These are phyloP conservation scores for Uropsilus gracilis DNA, from an alignment of 2,113 vertebrate species.

Conservation along the genomic window DNA sequence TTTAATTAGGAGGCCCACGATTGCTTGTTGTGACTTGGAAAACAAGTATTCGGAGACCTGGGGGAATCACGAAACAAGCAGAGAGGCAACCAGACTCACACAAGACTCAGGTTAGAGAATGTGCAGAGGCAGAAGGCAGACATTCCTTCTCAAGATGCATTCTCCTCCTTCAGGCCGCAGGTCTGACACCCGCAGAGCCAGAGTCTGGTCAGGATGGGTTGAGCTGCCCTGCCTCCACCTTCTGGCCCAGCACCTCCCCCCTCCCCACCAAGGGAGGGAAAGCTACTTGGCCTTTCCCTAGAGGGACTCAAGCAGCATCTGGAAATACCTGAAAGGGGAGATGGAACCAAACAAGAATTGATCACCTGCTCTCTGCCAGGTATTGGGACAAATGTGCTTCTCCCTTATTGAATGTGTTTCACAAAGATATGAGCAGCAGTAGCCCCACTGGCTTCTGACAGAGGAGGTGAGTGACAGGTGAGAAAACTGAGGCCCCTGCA, in stretches of 20 bases:
- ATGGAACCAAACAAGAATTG: background rate
- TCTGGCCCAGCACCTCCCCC: too few species aligned
- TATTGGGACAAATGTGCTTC: background rate
- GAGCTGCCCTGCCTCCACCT: background rate
- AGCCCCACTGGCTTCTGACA: too few species aligned
- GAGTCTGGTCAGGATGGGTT: background rate
- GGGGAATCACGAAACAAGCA: background rate
- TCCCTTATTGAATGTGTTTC: background rate
- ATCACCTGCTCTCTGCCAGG: background rate
- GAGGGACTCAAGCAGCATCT: background rate
- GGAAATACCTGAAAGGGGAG: background rate
- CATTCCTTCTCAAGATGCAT: accelerated
- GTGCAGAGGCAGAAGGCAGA: background rate
- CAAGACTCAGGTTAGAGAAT: too few species aligned
- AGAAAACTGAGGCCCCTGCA: background rate
- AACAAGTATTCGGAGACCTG: background rate
- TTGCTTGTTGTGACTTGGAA: background rate
- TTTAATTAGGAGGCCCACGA: background rate
- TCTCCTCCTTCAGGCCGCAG: background rate
- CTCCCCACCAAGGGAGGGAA: background rate
- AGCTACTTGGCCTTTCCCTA: background rate
- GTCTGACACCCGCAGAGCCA: background rate
- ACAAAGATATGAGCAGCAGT: background rate
- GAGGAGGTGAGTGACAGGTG: too few species aligned
- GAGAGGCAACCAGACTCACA: background rate